phyloP scores from a whole-genome alignment of 2,113 vertebrate species.

The Chamaetylas fuelleborni region DNA sequence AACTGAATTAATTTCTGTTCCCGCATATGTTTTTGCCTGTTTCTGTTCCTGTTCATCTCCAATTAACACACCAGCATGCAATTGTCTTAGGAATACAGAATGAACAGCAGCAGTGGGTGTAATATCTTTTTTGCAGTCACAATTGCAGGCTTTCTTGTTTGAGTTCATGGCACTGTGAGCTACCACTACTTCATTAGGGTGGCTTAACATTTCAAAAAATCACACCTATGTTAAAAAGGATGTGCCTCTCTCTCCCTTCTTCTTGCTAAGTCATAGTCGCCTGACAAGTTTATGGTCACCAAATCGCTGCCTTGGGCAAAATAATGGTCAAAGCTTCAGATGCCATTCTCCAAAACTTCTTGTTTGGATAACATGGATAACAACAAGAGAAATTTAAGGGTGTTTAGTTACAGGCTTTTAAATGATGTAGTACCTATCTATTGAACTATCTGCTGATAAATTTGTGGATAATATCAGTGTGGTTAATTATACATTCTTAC shows the following conservation, averaged over 20 bases:
- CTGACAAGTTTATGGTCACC: not conserved
- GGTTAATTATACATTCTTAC: not conserved
- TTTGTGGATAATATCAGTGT: not conserved
- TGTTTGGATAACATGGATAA: fast-evolving
- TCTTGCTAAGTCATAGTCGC: not conserved
- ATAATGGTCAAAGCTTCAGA: not conserved
- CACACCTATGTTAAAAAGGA: not conserved
- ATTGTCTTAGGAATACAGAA: not conserved
- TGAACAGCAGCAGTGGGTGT: not conserved
- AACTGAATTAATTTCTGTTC: fast-evolving
- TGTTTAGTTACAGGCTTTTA: not conserved
- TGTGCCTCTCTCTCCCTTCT: not conserved
- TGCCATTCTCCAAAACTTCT: not conserved
- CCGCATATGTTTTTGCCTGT: not conserved
- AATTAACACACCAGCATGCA: not conserved
- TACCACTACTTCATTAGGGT: not conserved
- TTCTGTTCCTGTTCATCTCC: not conserved
- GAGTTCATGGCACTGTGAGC: not conserved
- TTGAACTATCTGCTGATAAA: not conserved
- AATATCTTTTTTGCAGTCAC: not conserved
- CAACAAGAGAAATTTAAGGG: not conserved
- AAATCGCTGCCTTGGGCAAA: not conserved
- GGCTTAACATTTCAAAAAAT: not conserved
- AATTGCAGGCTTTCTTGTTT: not conserved
- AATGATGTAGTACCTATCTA: not conserved